Conservation (phyloP, 2,797 vertebrate species). For the Coccyzus lansbergi region DNA sequence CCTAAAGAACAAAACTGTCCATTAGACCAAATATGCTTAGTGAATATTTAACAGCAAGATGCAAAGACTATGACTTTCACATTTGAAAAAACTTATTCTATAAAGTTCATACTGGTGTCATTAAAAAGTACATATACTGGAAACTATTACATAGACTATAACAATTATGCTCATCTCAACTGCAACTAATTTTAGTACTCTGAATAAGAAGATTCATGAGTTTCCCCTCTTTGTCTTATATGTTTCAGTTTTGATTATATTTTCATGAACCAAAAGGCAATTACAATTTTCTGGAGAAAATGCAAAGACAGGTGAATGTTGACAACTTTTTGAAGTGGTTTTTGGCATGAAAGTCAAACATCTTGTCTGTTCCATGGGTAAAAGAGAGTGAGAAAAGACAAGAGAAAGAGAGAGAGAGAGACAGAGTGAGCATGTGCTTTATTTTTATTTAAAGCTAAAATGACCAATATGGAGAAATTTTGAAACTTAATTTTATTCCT, state of each 20-base stretch:
- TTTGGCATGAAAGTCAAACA: background rate
- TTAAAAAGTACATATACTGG: background rate
- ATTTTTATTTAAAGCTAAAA: background rate
- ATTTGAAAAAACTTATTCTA: background rate
- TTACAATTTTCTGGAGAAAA: background rate
- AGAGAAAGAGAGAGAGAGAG: background rate
- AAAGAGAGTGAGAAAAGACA: background rate
- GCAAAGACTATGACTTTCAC: background rate
- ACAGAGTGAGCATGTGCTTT: background rate
- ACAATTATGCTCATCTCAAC: background rate
- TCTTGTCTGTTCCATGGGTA: background rate
- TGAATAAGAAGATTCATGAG: background rate
- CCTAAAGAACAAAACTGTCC: constrained; percentile 4
- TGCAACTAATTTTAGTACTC: background rate
- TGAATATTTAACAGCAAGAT: background rate
- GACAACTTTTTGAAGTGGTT: background rate
- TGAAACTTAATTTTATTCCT: background rate
- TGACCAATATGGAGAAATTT: background rate
- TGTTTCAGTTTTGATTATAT: background rate
- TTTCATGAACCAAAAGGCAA: background rate
- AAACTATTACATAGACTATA: background rate
- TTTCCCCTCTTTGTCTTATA: background rate
- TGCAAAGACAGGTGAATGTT: background rate
- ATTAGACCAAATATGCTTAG: background rate
- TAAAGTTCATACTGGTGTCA: background rate